phyloP scores from a whole-genome alignment of 2,797 vertebrate species.

The Xenentodon cancila region DNA sequence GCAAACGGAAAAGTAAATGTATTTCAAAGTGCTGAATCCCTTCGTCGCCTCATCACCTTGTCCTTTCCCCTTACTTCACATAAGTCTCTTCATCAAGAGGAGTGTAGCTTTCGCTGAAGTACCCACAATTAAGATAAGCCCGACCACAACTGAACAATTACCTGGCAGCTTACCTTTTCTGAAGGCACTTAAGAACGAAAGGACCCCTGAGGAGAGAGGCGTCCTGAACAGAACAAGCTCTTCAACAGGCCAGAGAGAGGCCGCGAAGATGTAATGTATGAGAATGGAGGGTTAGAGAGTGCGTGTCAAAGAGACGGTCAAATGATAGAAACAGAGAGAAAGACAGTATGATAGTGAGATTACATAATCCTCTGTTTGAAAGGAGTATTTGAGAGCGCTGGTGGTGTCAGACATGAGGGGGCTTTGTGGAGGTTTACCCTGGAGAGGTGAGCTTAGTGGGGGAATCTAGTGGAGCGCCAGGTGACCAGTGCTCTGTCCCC shows the following conservation, averaged over 20 bases:
- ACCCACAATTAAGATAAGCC: constrained; percentile 82
- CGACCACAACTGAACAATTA: constrained; percentile 82
- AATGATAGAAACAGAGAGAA: constrained; percentile 72
- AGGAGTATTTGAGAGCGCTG: constrained; percentile 74
- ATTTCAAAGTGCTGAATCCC: constrained; percentile 28
- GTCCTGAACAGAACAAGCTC: constrained; percentile 71
- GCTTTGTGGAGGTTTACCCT: constrained; percentile 75
- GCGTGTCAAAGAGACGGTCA: constrained; percentile 39
- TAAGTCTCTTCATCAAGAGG: constrained; percentile 74
- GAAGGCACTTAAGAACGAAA: constrained; percentile 80
- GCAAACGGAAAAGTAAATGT: constrained; percentile 3
- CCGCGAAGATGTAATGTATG: constrained; percentile 46
- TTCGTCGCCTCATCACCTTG: constrained; percentile 38
- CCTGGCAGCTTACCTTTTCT: constrained; percentile 84
- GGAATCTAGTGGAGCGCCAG: constrained; percentile 67
- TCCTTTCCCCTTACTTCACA: constrained; percentile 45
- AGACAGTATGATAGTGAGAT: constrained; percentile 77
- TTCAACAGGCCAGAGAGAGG: constrained; percentile 62
- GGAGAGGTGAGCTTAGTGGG: constrained; percentile 73
- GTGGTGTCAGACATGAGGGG: constrained; percentile 74
- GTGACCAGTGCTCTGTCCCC: constrained; percentile 65
- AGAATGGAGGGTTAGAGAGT: constrained; percentile 39
- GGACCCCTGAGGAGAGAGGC: constrained; percentile 78
- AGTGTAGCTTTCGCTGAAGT: constrained; percentile 73
- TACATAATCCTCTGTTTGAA: constrained; percentile 81